Evolutionary conservation across 2,888 invertebrate genomes (phyloP), one percentile per base, ranked within the genome.

Genomic region (Drosophila nr. perissopoda): DNA sequence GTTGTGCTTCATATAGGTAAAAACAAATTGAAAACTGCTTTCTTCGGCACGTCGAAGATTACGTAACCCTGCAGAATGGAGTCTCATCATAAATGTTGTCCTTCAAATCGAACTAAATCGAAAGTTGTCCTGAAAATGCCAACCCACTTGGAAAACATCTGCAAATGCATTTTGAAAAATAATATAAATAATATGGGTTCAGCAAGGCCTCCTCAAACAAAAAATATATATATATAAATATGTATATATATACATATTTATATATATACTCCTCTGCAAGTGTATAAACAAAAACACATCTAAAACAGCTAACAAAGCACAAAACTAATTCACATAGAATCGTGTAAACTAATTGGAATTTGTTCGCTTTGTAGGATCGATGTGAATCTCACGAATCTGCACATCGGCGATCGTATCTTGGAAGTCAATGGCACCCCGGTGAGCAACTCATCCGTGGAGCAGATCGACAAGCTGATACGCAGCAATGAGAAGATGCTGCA

Each of bases 351-450:
- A 33, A 31, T 33, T 29, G 18, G 11, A 31, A 11, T 40, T 21
- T 16, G 5, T 21, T 21, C 11, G 10, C 16, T 36, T 65, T 69
- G 40, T 93, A 97, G 97, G 92, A 95, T 97, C 87, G 97, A 97
- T 90, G 95, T 97, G 68, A 96, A 96, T 83, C 94, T 97, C 67
- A 96, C 97, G 94, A 96, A 97, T 11, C 94, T 98, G 63, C 98
- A 97, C 92, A 96, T 98, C 82, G 98, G 98, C n/a, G 98, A 98
- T 93, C 95, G 96, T 89, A 97, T 99, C 79, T 94, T 98, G 75
- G 98, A 98, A 94, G 97, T 98, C 57, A 98, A 98, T 94, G 98
- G 98, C 4, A 95, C 97, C 0, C 97, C 98, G 1, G 96, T 98
- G 1, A 95, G 95, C 90, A 96, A 97, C 90, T 95, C 96, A 61